These are phyloP conservation scores for Drosophila aldrichi DNA, from an alignment of 2,888 invertebrate species.

Conservation along the genomic window DNA sequence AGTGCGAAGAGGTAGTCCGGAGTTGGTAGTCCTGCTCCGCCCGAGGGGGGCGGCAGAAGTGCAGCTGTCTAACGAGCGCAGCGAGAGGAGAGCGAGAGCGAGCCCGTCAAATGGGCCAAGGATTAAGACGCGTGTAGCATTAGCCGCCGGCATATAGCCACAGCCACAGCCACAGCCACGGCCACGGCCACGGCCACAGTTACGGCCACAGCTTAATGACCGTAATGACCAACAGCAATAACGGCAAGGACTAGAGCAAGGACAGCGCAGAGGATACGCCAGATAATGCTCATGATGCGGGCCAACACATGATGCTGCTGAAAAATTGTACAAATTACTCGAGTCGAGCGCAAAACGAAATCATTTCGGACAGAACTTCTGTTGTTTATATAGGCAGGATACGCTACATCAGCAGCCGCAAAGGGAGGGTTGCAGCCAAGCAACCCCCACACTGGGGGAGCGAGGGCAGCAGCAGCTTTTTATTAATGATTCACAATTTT, in stretches of 20 bases:
- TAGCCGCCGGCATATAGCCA: constrained; percentile 51
- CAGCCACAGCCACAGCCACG: not conserved
- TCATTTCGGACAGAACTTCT: constrained; percentile 60
- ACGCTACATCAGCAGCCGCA: not conserved
- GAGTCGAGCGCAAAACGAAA: constrained; percentile 63
- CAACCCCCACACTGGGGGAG: constrained; percentile 42
- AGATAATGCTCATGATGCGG: constrained; percentile 62
- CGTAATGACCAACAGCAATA: constrained; percentile 73
- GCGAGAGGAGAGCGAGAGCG: not conserved
- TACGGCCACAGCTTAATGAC: constrained; percentile 72
- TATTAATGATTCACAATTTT: constrained; percentile 82
- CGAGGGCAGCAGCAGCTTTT: constrained; percentile 36
- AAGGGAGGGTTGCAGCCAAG: constrained; percentile 15
- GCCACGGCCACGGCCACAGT: constrained; percentile 41
- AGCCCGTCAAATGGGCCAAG: constrained; percentile 59
- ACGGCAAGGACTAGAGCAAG: constrained; percentile 30
- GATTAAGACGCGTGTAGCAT: constrained; percentile 66
- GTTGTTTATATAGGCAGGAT: constrained; percentile 65
- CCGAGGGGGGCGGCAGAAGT: constrained; percentile 19
- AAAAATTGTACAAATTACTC: constrained; percentile 81
- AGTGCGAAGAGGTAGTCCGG: not conserved
- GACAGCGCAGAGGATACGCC: constrained; percentile 42
- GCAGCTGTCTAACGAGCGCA: constrained; percentile 51
- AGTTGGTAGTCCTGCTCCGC: not conserved
- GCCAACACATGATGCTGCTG: constrained; percentile 77